phyloP scores from a whole-genome alignment of 2,888 invertebrate genomes.

The Cheilosia scutellata region DNA sequence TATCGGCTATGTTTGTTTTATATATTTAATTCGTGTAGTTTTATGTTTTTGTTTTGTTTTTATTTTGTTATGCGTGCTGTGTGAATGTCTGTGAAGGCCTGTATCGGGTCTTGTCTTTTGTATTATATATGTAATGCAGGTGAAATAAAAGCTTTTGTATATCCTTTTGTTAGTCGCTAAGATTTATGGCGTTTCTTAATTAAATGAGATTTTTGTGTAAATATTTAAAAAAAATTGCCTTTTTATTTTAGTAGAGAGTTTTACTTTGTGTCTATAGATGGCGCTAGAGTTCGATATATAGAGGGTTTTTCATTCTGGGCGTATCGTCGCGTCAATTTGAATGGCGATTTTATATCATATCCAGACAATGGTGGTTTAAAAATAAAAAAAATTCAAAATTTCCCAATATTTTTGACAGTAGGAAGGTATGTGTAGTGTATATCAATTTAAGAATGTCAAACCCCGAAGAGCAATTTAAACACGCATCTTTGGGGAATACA shows the following conservation, averaged over 20 bases:
- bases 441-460: too few species aligned
- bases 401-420: too few species aligned
- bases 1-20: conserved; percentile 83
- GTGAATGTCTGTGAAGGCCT: conserved; percentile 51
- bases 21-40: conserved; percentile 80
- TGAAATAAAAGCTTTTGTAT: conserved; percentile 36
- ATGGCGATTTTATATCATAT: too few species aligned
- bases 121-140: conserved; percentile 35
- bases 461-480: too few species aligned
- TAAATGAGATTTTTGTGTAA: conserved; percentile 20
- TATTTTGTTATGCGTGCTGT: conserved; percentile 34
- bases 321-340: too few species aligned
- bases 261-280: too few species aligned
- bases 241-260: background rate
- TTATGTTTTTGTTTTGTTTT: background rate
- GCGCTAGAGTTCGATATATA: too few species aligned
- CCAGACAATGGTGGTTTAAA: too few species aligned
- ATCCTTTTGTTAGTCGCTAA: conserved; percentile 18
- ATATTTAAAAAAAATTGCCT: background rate
- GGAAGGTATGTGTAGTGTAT: too few species aligned
- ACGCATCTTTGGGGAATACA: too few species aligned
- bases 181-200: background rate
- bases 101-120: conserved; percentile 40
- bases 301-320: too few species aligned
- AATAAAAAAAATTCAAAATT: too few species aligned